These are phyloP conservation scores for Heliothis subflexa DNA, from an alignment of 1,140 invertebrate genomes.

Conservation along the genomic window DNA sequence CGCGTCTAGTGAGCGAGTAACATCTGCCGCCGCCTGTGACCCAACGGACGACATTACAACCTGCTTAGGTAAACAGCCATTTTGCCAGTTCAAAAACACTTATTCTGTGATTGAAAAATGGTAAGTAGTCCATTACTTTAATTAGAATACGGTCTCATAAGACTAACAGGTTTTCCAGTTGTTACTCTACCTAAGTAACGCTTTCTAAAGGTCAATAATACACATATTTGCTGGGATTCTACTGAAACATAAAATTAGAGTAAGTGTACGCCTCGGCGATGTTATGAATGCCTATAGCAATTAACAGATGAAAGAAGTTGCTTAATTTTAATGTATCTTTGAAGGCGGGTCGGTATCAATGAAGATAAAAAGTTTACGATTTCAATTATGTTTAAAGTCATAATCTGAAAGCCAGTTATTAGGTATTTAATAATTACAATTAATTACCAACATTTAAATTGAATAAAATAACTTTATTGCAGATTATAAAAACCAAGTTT, in stretches of 20 bases:
- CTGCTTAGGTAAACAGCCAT: constrained; percentile 4
- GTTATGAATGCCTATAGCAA: neutral
- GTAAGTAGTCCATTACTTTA: neutral
- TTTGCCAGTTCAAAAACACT: too few species aligned
- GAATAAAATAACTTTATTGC: constrained; percentile 44
- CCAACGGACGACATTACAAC: constrained; percentile 19
- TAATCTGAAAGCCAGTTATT: constrained; percentile 42
- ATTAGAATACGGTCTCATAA: neutral
- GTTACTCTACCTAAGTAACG: too few species aligned
- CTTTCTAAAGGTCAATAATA: neutral
- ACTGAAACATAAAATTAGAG: neutral
- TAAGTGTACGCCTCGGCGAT: neutral
- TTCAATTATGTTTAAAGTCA: constrained; percentile 55
- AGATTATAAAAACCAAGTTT: constrained; percentile 30
- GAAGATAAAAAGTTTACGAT: constrained; percentile 63
- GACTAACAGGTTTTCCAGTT: too few species aligned
- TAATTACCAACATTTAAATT: constrained; percentile 31
- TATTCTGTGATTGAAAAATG: neutral
- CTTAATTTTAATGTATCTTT: constrained; percentile 59
- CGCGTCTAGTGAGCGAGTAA: constrained; percentile 45
- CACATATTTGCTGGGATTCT: neutral
- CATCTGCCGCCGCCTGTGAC: constrained; percentile 62
- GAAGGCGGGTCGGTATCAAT: constrained; percentile 53
- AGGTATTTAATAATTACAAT: constrained; percentile 24
- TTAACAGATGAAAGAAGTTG: constrained; percentile 36